Evolutionary conservation across 2,888 invertebrate species (phyloP).

Genomic region (Agriopis leucophaearia): DNA sequence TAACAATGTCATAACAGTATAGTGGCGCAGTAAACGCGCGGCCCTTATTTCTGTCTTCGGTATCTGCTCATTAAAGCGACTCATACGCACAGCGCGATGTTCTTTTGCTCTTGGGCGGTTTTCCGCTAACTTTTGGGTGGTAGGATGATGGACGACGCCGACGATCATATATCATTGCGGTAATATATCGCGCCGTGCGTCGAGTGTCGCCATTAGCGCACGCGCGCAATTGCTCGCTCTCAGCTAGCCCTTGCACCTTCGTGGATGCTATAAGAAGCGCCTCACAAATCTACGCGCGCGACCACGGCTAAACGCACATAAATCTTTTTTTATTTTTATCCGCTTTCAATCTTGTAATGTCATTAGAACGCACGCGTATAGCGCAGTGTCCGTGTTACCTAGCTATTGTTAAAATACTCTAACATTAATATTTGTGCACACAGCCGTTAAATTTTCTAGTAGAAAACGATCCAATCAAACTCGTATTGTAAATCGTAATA

Average conservation of each 20-base stretch:
- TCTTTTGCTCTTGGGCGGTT: constrained; percentile 76
- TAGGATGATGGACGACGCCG: constrained; percentile 83
- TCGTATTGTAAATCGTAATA: constrained; percentile 71
- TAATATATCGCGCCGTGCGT: constrained; percentile 82
- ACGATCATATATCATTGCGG: constrained; percentile 83
- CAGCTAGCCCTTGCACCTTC: constrained; percentile 58
- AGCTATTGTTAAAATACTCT: constrained; percentile 61
- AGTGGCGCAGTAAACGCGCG: constrained; percentile 75
- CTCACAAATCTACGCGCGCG: constrained; percentile 82
- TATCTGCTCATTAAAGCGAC: constrained; percentile 82
- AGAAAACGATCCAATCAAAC: constrained; percentile 72
- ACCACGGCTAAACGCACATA: constrained; percentile 79
- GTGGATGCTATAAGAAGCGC: constrained; percentile 73
- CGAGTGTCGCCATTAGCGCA: constrained; percentile 86
- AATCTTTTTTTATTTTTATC: constrained; percentile 83
- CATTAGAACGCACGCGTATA: constrained; percentile 65
- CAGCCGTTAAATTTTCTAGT: constrained; percentile 63
- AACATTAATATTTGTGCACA: constrained; percentile 52
- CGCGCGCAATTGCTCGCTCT: constrained; percentile 78
- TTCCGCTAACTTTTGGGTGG: constrained; percentile 86
- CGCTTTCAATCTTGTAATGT: constrained; percentile 75
- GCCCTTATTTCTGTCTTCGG: constrained; percentile 84
- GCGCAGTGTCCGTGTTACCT: constrained; percentile 38
- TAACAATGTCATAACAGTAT: constrained; percentile 84
- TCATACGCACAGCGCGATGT: constrained; percentile 64